These are phyloP conservation scores for Cyclina sinensis DNA, from an alignment of 1,140 invertebrate genomes.

Conservation along the genomic window DNA sequence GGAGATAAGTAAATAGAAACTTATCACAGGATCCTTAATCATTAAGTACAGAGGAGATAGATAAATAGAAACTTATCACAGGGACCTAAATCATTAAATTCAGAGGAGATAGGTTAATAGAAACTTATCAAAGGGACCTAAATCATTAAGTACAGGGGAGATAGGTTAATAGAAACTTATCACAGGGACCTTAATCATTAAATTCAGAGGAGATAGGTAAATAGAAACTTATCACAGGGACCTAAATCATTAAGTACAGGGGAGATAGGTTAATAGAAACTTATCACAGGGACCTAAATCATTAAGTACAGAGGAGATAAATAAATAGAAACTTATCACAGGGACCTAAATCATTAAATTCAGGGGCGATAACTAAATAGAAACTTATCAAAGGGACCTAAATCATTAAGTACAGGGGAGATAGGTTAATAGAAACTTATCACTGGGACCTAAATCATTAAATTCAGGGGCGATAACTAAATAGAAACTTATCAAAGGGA, in stretches of 20 bases:
- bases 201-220: neutral
- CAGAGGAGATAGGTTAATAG: neutral
- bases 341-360: neutral
- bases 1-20: conserved; percentile 66
- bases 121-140: neutral
- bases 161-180: neutral
- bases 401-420: neutral
- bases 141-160: neutral
- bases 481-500: neutral
- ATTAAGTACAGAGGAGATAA: neutral
- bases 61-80: neutral
- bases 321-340: neutral
- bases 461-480: neutral
- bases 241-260: neutral
- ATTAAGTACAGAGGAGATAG: neutral
- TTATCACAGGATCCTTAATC: too few species aligned
- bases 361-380: neutral
- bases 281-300: neutral
- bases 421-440: neutral
- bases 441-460: neutral
- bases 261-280: neutral
- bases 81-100: neutral
- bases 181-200: neutral
- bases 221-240: neutral
- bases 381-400: neutral